A percentile compares a stretch with the other conserved stretches of the same genome.
These are phyloP conservation scores for Sphaerophoria rueppellii DNA, from an alignment of 2,888 invertebrate genomes.

Conservation along the genomic window DNA sequence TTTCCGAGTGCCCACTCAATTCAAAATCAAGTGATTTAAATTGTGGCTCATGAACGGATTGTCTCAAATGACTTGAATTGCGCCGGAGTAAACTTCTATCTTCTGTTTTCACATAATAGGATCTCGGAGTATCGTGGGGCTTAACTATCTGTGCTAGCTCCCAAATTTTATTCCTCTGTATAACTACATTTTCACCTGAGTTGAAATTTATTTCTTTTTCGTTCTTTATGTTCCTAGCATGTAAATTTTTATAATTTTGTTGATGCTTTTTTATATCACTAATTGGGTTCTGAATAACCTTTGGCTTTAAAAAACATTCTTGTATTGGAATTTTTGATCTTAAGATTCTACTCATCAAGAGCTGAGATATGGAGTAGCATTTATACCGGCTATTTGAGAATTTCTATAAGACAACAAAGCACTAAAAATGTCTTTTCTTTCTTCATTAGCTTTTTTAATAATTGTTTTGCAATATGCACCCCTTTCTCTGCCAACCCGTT, in stretches of 20 bases:
- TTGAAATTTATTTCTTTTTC: background rate
- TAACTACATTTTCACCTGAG: background rate
- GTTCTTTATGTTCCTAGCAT: background rate
- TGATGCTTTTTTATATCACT: background rate
- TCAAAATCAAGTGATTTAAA: slow-evolving; percentile 1
- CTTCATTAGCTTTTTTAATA: slow-evolving; percentile 7
- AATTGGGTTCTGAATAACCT: background rate
- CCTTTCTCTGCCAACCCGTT: slow-evolving; percentile 22
- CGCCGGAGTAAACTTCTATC: background rate
- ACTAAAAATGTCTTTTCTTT: background rate
- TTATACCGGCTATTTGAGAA: background rate
- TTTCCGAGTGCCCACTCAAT: background rate
- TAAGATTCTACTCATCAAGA: slow-evolving; percentile 7
- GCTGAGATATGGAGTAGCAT: slow-evolving; percentile 4
- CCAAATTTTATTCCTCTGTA: slow-evolving; percentile 1
- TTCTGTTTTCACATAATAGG: background rate
- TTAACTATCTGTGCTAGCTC: slow-evolving; percentile 7
- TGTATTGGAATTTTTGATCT: background rate
- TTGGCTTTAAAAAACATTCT: background rate
- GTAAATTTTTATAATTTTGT: background rate
- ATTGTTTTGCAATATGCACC: slow-evolving; percentile 1
- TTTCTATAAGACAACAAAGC: slow-evolving; percentile 3
- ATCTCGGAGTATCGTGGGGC: background rate
- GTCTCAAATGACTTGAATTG: slow-evolving; percentile 11
- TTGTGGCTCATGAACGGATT: slow-evolving; percentile 9